phyloP scores from a whole-genome alignment of 2,113 vertebrate species.

The Romanogobio albipinnatus region DNA sequence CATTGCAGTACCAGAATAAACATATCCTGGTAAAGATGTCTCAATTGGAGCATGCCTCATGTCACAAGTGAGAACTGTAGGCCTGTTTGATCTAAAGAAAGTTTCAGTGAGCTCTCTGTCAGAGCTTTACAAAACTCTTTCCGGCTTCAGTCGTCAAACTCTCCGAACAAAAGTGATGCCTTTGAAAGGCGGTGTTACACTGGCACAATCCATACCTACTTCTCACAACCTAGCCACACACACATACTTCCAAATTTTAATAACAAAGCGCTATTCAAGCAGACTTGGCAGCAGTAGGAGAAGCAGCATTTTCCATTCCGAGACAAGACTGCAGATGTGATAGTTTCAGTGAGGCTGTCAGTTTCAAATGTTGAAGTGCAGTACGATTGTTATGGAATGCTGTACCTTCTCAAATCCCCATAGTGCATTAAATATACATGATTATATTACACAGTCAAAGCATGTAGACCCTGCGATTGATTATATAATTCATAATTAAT shows the following conservation, averaged over 20 bases:
- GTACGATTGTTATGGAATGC: not conserved
- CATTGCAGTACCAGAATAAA: not conserved
- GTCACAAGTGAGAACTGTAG: not conserved
- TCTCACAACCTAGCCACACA: not conserved
- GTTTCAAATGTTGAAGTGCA: not conserved
- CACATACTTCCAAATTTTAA: slow-evolving; percentile 7
- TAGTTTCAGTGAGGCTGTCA: not conserved
- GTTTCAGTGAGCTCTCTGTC: not conserved
- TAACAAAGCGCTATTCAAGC: slow-evolving; percentile 44
- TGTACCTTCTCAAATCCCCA: not conserved
- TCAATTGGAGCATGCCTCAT: not conserved
- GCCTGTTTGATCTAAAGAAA: slow-evolving; percentile 5
- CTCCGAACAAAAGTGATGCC: slow-evolving; percentile 24
- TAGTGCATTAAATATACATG: not conserved
- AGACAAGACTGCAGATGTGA: not conserved
- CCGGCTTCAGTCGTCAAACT: slow-evolving; percentile 10
- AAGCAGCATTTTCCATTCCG: slow-evolving; percentile 7
- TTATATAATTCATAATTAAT: slow-evolving; percentile 9
- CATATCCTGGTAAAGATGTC: not conserved
- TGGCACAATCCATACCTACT: slow-evolving; percentile 19
- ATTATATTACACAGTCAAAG: slow-evolving; percentile 6
- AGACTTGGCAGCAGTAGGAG: not conserved
- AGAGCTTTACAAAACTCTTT: slow-evolving; percentile 22
- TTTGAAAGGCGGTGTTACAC: slow-evolving; percentile 5
- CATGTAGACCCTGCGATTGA: not conserved